phyloP scores from a whole-genome alignment of 2,888 invertebrate genomes.

The Epinotia bilunana region DNA sequence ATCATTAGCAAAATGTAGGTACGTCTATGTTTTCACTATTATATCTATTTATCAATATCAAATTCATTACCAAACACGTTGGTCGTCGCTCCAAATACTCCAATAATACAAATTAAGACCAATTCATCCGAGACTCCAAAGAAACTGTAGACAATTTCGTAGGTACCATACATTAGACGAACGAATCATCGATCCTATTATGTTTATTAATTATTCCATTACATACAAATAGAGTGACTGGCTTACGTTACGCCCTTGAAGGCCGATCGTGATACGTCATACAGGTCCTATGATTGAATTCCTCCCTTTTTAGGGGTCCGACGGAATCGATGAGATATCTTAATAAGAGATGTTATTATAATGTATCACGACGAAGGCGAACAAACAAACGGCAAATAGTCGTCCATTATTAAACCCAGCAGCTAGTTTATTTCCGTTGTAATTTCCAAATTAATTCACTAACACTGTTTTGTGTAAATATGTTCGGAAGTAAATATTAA shows the following conservation, averaged over 20 bases:
- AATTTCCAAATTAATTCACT: no score
- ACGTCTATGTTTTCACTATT: no score
- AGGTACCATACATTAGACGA: constrained; percentile 10
- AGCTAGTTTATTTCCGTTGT: no score
- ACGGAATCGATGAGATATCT: not conserved
- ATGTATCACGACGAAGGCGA: not conserved
- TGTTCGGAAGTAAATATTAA: no score
- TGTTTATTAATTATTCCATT: constrained; percentile 35
- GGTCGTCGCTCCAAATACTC: no score
- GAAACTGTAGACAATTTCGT: constrained; percentile 9
- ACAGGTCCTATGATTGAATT: constrained; percentile 32
- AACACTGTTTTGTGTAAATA: no score
- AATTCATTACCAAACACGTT: not conserved
- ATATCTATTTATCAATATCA: not conserved
- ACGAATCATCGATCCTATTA: constrained; percentile 29
- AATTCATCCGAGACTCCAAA: not conserved
- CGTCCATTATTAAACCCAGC: no score
- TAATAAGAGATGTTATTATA: not conserved
- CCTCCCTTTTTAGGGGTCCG: constrained; percentile 29
- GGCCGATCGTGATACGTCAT: constrained; percentile 7
- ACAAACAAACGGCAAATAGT: no score
- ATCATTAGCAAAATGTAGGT: no score
- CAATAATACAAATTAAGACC: not conserved
- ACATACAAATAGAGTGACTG: constrained; percentile 12
- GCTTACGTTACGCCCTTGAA: not conserved